phyloP scores from a whole-genome alignment of 1,140 invertebrate species.

The Pomacea maculata region DNA sequence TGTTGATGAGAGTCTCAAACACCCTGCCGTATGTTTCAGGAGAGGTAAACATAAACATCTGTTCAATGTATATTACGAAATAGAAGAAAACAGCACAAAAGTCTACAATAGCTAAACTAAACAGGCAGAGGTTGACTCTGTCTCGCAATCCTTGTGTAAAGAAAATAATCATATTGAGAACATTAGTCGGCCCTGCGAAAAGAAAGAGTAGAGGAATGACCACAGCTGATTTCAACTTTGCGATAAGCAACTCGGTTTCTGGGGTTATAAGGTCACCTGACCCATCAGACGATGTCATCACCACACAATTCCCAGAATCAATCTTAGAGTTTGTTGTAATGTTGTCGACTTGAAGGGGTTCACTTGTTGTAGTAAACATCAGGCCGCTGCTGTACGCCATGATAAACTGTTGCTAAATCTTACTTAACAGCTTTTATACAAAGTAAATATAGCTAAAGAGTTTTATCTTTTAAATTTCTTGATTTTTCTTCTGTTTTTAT shows the following conservation, averaged over 20 bases:
- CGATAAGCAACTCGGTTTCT: not conserved
- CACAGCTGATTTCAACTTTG: not conserved
- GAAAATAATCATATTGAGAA: not conserved
- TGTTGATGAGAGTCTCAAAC: not conserved
- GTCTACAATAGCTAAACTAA: not conserved
- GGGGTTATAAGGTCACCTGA: no score
- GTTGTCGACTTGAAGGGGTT: no score
- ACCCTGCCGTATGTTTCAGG: not conserved
- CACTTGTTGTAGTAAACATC: no score
- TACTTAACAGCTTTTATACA: no score
- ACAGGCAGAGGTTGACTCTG: slow-evolving; percentile 4
- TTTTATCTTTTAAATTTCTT: no score
- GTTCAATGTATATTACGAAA: not conserved
- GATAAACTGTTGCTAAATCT: no score
- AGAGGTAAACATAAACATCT: not conserved
- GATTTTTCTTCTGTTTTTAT: no score
- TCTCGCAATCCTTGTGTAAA: not conserved
- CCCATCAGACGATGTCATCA: no score
- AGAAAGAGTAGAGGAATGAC: not conserved
- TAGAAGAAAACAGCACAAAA: not conserved
- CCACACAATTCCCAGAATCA: no score
- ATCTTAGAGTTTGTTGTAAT: no score
- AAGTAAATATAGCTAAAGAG: no score
- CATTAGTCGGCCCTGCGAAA: not conserved
- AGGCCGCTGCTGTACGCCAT: no score